These are phyloP conservation scores for Catharus fuscescens DNA, from an alignment of 2,113 vertebrate genomes.

Conservation along the genomic window DNA sequence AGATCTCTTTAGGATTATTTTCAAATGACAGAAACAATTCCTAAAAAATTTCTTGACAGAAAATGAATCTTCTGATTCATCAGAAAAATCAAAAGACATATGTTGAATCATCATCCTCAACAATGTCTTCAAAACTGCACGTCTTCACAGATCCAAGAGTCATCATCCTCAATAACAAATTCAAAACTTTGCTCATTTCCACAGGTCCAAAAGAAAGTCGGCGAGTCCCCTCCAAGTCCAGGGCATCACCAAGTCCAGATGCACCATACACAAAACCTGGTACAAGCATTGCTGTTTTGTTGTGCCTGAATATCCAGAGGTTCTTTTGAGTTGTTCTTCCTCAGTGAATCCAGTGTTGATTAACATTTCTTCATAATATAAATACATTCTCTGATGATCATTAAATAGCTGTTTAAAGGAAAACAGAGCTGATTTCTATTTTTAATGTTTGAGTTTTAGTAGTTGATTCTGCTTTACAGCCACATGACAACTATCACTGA, in stretches of 20 bases:
- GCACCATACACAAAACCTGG: not conserved
- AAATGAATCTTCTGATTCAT: not conserved
- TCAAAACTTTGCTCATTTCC: not conserved
- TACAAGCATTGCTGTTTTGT: not conserved
- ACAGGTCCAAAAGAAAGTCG: constrained; percentile 10
- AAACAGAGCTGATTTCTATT: not conserved
- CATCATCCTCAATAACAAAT: not conserved
- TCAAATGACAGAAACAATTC: not conserved
- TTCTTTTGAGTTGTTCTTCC: not conserved
- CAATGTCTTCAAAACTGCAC: not conserved
- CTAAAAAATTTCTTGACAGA: not conserved
- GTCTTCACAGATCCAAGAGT: not conserved
- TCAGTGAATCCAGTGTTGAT: not conserved
- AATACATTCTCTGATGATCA: not conserved
- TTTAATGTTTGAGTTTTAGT: not conserved
- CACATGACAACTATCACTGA: not conserved
- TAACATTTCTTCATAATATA: not conserved
- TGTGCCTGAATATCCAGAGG: not conserved
- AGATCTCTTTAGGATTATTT: not conserved
- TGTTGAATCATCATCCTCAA: not conserved
- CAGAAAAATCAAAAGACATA: not conserved
- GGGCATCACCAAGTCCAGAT: not conserved
- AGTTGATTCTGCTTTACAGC: not conserved
- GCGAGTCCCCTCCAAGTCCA: constrained; percentile 2
- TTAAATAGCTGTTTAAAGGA: not conserved